Evolutionary conservation across 2,888 invertebrate species (phyloP).

Genomic region (Priocnemis perturbator): DNA sequence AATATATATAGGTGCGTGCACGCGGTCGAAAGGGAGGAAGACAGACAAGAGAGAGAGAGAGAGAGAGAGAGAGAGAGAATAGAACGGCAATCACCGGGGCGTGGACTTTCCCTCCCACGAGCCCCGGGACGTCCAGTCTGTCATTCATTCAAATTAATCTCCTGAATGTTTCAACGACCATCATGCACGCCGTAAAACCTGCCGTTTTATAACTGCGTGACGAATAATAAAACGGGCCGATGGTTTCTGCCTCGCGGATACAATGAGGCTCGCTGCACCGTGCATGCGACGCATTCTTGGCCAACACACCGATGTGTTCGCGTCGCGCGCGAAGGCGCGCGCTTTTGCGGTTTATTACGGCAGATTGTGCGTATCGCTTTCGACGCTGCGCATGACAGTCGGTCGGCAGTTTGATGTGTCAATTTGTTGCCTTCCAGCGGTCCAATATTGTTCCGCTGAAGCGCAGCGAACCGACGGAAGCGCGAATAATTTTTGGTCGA

Average conservation of each 20-base stretch:
- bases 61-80: conserved; percentile 44
- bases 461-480: too few species aligned
- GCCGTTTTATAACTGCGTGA: conserved; percentile 39
- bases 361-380: conserved; percentile 20
- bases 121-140: conserved; percentile 52
- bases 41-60: conserved; percentile 24
- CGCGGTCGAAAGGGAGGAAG: conserved; percentile 7
- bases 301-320: conserved; percentile 1
- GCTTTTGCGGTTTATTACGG: conserved; percentile 28
- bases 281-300: too few species aligned
- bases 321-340: conserved; percentile 16
- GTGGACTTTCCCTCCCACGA: conserved; percentile 54
- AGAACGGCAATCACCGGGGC: conserved; percentile 64
- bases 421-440: too few species aligned
- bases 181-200: conserved; percentile 46
- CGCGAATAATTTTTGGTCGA: too few species aligned
- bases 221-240: conserved; percentile 40
- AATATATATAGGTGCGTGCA: too few species aligned
- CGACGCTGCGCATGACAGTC: too few species aligned
- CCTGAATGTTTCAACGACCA: conserved; percentile 57
- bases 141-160: conserved; percentile 63
- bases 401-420: too few species aligned
- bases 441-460: too few species aligned
- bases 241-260: conserved; percentile 6
- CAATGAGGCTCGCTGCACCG: neutral